Percentiles rank a stretch among this genome's conserved stretches.
These are phyloP conservation scores for Cervus canadensis DNA, from an alignment of 2,113 vertebrate genomes.

Conservation along the genomic window DNA sequence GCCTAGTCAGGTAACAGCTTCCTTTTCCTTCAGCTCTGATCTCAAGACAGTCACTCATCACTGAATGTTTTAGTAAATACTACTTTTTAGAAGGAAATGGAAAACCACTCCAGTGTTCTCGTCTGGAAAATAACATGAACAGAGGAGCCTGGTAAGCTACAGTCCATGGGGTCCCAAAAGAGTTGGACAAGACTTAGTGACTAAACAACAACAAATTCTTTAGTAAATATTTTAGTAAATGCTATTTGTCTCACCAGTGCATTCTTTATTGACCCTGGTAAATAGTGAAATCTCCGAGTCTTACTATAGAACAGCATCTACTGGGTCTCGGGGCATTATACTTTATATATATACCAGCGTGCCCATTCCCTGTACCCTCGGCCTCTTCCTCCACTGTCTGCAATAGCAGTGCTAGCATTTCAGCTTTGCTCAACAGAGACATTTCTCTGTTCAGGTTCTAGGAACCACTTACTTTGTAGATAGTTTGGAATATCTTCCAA, in stretches of 20 bases:
- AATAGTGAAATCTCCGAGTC: background rate
- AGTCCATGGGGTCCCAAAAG: background rate
- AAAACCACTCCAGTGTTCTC: background rate
- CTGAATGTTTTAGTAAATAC: background rate
- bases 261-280: background rate
- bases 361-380: background rate
- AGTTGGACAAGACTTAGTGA: background rate
- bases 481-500: background rate
- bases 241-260: background rate
- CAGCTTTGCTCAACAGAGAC: background rate
- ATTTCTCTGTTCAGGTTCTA: background rate
- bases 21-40: background rate
- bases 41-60: background rate
- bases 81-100: background rate
- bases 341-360: background rate
- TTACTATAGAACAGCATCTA: background rate
- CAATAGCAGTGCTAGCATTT: background rate
- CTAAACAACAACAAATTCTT: background rate
- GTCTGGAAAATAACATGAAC: background rate
- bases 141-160: background rate
- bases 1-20: background rate
- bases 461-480: background rate
- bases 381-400: background rate
- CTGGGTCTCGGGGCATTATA: too few species aligned
- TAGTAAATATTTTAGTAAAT: background rate